Conservation (phyloP, 2,113 vertebrate species). For the Xiphophorus maculatus region DNA sequence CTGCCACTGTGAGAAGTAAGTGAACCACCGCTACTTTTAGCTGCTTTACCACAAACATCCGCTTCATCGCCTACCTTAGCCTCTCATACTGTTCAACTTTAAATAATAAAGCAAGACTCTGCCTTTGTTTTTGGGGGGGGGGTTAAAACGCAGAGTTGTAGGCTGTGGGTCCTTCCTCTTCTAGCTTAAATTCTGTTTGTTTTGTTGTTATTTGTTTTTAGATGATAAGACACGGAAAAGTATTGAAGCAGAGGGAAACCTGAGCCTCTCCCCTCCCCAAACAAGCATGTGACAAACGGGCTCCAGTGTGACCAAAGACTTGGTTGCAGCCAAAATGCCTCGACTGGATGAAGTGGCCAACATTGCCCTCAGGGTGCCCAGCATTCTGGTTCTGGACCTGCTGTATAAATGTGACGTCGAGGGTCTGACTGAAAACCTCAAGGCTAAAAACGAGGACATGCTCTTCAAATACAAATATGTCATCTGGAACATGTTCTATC, state of each 20-base stretch:
- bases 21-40: not conserved
- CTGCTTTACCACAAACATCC: not conserved
- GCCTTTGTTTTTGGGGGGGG: too few species aligned
- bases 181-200: not conserved
- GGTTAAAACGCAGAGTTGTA: too few species aligned
- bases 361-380: constrained; percentile 84
- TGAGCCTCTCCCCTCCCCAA: not conserved
- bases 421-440: constrained; percentile 79
- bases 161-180: not conserved
- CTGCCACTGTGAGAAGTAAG: constrained; percentile 49
- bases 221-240: constrained; percentile 50
- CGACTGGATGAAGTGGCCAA: constrained; percentile 83
- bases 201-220: constrained; percentile 22
- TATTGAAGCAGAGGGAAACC: not conserved
- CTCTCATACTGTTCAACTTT: not conserved
- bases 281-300: constrained; percentile 60
- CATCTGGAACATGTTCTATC: constrained; percentile 82
- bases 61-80: not conserved
- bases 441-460: constrained; percentile 79
- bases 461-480: constrained; percentile 83
- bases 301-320: constrained; percentile 2
- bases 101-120: too few species aligned
- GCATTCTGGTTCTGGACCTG: constrained; percentile 83
- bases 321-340: constrained; percentile 70
- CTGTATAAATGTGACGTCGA: constrained; percentile 86